Conservation (phyloP, 1,140 invertebrate genomes). For the Lordiphosa stackelbergi region DNA sequence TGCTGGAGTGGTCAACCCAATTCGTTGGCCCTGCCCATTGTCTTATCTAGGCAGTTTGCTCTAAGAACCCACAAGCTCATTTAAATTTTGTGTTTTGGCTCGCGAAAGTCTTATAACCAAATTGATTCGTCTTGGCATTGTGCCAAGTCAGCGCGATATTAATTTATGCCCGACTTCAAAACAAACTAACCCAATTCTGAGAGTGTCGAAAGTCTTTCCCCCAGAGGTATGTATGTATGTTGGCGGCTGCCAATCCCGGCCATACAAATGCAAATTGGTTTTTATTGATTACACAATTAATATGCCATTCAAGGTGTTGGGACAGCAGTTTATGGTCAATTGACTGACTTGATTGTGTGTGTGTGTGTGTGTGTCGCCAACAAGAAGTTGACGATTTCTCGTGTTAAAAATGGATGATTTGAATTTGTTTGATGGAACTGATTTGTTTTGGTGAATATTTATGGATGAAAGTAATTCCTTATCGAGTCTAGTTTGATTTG, state of each 20-base stretch:
- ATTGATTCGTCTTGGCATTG: conserved; percentile 42
- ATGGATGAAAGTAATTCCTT: conserved; percentile 29
- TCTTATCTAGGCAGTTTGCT: conserved; percentile 5
- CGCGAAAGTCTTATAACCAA: conserved; percentile 28
- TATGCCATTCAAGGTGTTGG: conserved; percentile 36
- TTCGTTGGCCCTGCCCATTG: conserved; percentile 11
- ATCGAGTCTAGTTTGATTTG: conserved; percentile 18
- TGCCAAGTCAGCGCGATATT: conserved; percentile 13
- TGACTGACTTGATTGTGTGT: not conserved
- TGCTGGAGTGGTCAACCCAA: conserved; percentile 33
- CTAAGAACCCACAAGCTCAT: conserved; percentile 23
- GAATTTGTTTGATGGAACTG: too few species aligned
- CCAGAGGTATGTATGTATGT: not conserved
- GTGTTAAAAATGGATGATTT: too few species aligned
- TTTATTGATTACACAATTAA: conserved; percentile 45
- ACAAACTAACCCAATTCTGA: conserved; percentile 45
- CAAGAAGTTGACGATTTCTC: too few species aligned
- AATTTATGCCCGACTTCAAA: conserved; percentile 23
- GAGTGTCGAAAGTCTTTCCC: conserved; percentile 26
- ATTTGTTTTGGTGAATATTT: not conserved
- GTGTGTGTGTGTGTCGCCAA: too few species aligned
- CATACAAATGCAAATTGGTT: conserved; percentile 55
- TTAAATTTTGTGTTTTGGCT: conserved; percentile 22
- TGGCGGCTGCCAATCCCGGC: conserved; percentile 25
- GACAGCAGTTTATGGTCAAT: conserved; percentile 30